phyloP scores from a whole-genome alignment of 1,140 invertebrate species.

The Argopecten irradians region DNA sequence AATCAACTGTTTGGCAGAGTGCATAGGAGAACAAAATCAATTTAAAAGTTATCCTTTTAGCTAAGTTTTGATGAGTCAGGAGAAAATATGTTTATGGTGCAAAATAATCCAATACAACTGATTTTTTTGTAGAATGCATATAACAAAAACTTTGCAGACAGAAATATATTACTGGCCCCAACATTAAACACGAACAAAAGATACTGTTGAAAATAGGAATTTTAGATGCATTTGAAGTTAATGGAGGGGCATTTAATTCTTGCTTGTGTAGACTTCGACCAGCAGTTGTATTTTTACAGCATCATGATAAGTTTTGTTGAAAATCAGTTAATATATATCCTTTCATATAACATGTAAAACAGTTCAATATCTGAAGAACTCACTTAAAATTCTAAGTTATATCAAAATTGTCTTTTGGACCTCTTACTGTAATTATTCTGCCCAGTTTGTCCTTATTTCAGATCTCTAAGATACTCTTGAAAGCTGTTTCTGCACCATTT shows the following conservation, averaged over 20 bases:
- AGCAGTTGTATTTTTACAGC: background rate
- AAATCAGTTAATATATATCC: background rate
- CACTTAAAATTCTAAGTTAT: background rate
- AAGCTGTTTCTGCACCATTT: constrained; percentile 1
- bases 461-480: background rate
- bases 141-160: background rate
- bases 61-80: background rate
- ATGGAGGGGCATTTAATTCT: background rate
- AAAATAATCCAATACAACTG: background rate
- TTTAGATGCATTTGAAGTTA: background rate
- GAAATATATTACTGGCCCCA: background rate
- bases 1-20: background rate
- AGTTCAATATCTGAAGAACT: background rate
- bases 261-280: background rate
- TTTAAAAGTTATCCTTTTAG: background rate
- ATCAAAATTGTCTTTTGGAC: background rate
- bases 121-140: background rate
- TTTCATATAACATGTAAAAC: background rate
- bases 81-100: background rate
- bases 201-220: background rate
- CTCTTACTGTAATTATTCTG: background rate
- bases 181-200: background rate
- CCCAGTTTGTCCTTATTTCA: background rate
- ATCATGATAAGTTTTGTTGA: background rate
- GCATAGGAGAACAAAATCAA: background rate